Evolutionary conservation across 2,113 vertebrate species (phyloP).

Genomic region (Toxotes jaculatrix): DNA sequence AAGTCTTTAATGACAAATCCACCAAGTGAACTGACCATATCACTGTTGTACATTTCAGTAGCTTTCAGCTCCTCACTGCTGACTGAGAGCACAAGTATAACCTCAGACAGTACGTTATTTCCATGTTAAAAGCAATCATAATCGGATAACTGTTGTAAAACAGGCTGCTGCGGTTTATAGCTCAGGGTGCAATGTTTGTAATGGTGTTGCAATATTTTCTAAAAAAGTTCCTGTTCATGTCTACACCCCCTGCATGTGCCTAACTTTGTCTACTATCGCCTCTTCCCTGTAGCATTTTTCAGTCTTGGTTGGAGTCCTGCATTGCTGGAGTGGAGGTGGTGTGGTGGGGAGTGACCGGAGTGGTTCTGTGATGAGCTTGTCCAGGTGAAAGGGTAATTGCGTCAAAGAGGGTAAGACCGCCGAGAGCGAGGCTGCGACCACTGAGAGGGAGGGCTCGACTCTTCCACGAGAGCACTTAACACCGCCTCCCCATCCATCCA

Average conservation of each 20-base stretch:
- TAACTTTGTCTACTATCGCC: not conserved
- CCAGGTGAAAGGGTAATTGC: constrained; percentile 94
- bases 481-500: constrained; percentile 64
- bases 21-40: not conserved
- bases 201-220: not conserved
- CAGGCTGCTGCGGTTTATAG: not conserved
- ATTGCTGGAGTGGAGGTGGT: constrained; percentile 17
- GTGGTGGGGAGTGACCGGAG: constrained; percentile 42
- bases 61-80: not conserved
- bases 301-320: constrained; percentile 21
- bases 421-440: constrained; percentile 69
- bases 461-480: constrained; percentile 80
- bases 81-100: not conserved
- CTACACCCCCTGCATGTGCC: not conserved
- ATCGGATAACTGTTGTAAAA: not conserved
- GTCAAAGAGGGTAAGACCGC: constrained; percentile 91
- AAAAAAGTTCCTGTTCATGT: not conserved
- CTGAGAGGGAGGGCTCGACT: constrained; percentile 75
- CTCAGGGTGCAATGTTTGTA: not conserved
- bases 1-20: not conserved
- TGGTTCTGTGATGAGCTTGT: constrained; percentile 82
- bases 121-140: not conserved
- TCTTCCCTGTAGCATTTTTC: not conserved
- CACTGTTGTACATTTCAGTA: not conserved
- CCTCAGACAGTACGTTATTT: not conserved